Percentiles rank a stretch among this genome's conserved stretches.
Evolutionary conservation across 2,113 vertebrate genomes (phyloP).

Genomic region (Toxotes jaculatrix): DNA sequence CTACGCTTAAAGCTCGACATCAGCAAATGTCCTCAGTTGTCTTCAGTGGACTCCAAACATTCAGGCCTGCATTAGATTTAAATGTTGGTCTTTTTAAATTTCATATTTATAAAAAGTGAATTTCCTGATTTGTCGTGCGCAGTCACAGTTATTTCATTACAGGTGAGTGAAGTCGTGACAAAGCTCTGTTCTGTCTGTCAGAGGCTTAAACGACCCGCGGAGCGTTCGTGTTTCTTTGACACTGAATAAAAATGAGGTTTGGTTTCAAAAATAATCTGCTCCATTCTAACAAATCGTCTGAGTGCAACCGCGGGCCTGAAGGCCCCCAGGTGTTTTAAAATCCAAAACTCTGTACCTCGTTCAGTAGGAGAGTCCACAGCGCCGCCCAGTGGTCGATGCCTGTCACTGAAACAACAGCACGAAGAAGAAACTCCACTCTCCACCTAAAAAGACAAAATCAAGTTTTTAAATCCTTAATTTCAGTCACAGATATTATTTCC

Average conservation of each 20-base stretch:
- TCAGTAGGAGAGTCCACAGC: neutral
- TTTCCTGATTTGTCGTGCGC: neutral
- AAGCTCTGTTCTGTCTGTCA: neutral
- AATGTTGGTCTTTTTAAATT: neutral
- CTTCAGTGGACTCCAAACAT: no score
- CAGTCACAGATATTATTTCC: no score
- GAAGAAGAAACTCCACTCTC: neutral
- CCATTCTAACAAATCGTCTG: neutral
- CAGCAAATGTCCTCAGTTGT: no score
- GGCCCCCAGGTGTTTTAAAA: neutral
- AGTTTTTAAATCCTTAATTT: neutral
- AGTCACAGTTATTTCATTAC: no score
- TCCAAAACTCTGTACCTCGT: neutral
- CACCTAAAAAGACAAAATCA: neutral
- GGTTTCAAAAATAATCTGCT: neutral
- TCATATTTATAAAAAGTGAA: neutral
- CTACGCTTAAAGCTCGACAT: neutral
- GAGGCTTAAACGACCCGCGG: no score
- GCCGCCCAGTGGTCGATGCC: slow-evolving; percentile 19
- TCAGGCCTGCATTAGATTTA: neutral
- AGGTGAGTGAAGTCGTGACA: no score
- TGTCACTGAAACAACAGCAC: neutral
- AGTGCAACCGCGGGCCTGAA: neutral
- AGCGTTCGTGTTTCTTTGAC: no score
- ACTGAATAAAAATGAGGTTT: neutral